Base-by-base conservation (phyloP, 2,888 invertebrate genomes). In the Agrotis puta region DNA sequence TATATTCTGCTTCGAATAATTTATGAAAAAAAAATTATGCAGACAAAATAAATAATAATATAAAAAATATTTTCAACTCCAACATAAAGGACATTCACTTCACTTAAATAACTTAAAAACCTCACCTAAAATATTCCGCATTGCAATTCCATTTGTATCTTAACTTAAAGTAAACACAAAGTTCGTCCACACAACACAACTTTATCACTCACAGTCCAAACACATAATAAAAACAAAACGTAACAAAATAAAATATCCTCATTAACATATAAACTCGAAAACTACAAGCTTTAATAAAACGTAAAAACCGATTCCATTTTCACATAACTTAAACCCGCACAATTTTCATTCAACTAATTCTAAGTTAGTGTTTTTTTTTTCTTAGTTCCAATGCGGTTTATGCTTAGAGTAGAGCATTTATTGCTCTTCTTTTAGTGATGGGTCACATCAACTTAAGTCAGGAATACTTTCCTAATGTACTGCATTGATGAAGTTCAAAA, bases 221-320 rank as follows among this genome's bases (percentile, higher is more conserved):
- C 18, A 57, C 63, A 53, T 22, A 56, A 65, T 68, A 63, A 81
- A 53, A 56, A 68, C 65, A 65, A 81, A 53, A 63, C 56, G 59
- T 39, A 71, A 66, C 47, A 79, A 76, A 47, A 20, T 13, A 39
- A 65, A 53, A n/a, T 13, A 75, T 24, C 50, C 45, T 39, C 14
- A 18, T 39, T 3, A 0, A 45, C 2, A 48, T 6, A 16, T 13
- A 27, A 58, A n/a, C 51, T 16, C 33, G 20, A 58, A 58, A 53
- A 20, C 14, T 3, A 39, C 39, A 39, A 9, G 11, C 39, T 39
- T 39, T 39, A 39, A 39, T 39, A 39, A 39, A 39, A 39, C 39
- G 39, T 39, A 39, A 39, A 39, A 70, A 24, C 16, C 2, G 6
- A 48, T n/a, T 53, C 20, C 11, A 24, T n/a, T 61, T 72, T 54